Base-by-base conservation (phyloP, 1,140 invertebrate genomes). In the Gonatopus flavifemur region DNA sequence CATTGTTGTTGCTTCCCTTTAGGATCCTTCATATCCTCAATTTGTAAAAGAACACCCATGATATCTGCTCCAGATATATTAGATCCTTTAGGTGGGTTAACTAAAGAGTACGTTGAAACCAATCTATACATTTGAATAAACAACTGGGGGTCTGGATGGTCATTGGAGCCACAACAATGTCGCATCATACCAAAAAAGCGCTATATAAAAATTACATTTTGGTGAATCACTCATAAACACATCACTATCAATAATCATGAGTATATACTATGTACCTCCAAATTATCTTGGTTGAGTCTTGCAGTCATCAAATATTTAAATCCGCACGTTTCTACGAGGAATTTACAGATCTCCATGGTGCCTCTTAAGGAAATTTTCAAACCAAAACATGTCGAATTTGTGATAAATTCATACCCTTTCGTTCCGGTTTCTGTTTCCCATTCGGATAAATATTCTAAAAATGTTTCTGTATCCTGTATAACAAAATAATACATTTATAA, bases 221-320 rank as follows among this genome's bases (percentile, higher is more conserved):
- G 3, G n/a, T 4, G 22, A 7, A 7, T 15, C 15, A 12, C 22
- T 21, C 20, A 38, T 38, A 18, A 10, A 18, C 7, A 10, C 18
- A 10, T 3, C 22, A 7, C 20, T 21, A 9, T n/a, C 10, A 12
- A 38, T 12, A 9, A 38, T 18, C 18, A 21, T 38, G 15, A 44
- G 9, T 19, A 32, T 18, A 44, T 28, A 20, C 7, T 36, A 48
- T 3, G 7, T 45, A 46, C 44, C 32, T 46, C 44, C 10, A 46
- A 30, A 46, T 19, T 35, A 21, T 36, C 44, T 35, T 46, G 44
- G 24, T 46, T 46, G 6, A 35, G 10, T 24, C 33, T 18, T 4
- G 20, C 44, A 5, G 44, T 46, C 44, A 46, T 36, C 3, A 46
- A 5, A 15, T 46, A 46, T 36, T 36, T 21, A 21, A 46, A 46